Percentiles rank a stretch among this genome's conserved stretches.
Conservation (phyloP, 2,888 invertebrate species). For the Xanthia togata region DNA sequence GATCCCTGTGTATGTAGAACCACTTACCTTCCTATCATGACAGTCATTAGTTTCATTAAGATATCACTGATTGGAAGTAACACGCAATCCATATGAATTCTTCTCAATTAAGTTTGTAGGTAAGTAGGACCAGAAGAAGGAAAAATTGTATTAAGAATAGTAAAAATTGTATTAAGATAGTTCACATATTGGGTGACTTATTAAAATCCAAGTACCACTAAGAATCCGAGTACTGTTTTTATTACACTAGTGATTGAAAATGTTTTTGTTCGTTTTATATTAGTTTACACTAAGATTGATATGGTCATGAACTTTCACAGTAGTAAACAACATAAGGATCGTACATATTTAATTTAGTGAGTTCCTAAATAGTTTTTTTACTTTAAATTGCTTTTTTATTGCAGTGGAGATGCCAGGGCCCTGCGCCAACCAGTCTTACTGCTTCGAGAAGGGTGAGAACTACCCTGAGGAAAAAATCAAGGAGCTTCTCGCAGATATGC, state of each 20-base stretch:
- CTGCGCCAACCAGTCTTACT: slow-evolving; percentile 14
- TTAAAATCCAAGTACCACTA: not conserved
- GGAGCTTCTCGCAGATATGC: not conserved
- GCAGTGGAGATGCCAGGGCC: slow-evolving; percentile 18
- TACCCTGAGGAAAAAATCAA: slow-evolving; percentile 12
- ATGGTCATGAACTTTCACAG: not conserved
- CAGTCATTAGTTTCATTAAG: no score
- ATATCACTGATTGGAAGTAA: not conserved
- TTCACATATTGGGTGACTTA: not conserved
- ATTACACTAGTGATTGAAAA: not conserved
- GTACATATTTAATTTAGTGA: not conserved
- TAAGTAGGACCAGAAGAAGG: no score
- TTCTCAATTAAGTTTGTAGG: not conserved
- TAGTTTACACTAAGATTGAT: not conserved
- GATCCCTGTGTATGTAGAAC: not conserved
- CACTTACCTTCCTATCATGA: not conserved
- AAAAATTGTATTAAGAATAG: not conserved
- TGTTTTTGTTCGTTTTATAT: not conserved
- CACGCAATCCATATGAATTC: not conserved
- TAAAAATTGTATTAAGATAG: not conserved
- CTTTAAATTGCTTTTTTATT: not conserved
- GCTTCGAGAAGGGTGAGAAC: slow-evolving; percentile 15
- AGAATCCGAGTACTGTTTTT: not conserved
- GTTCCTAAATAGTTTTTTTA: not conserved
- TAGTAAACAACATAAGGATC: not conserved